phyloP scores from a whole-genome alignment of 2,797 vertebrate species.

The Neostethus bicornis region DNA sequence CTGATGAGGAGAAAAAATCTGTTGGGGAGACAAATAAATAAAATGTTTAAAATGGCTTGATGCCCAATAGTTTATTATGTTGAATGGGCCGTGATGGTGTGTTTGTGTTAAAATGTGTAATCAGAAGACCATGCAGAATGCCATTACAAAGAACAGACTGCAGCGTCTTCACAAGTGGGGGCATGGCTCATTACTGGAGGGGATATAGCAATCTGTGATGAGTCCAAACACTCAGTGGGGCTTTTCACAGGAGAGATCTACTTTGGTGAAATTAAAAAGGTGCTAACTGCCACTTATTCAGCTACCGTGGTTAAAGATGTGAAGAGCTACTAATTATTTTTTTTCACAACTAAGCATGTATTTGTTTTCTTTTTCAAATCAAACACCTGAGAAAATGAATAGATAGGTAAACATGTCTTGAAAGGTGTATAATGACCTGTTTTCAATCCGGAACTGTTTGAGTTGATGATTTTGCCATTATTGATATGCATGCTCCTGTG shows the following conservation, averaged over 20 bases:
- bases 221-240: constrained; percentile 35
- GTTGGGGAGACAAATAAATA: constrained; percentile 9
- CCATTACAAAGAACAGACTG: constrained; percentile 31
- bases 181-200: constrained; percentile 52
- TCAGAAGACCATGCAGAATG: constrained; percentile 3
- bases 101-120: constrained; percentile 1
- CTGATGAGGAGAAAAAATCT: constrained; percentile 22
- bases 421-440: neutral
- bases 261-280: constrained; percentile 26
- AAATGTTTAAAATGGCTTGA: constrained; percentile 18
- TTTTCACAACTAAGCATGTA: neutral
- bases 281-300: neutral
- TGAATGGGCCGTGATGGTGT: constrained; percentile 13
- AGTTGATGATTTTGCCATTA: neutral
- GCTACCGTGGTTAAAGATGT: neutral
- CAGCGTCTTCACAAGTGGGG: constrained; percentile 40
- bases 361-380: neutral
- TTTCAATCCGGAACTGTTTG: neutral
- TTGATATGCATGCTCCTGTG: no score
- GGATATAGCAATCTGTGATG: constrained; percentile 35
- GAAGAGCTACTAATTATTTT: neutral
- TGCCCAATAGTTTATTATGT: constrained; percentile 6
- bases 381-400: neutral
- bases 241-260: constrained; percentile 26
- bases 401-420: neutral